A percentile compares a stretch with the other conserved stretches of the same genome.
Evolutionary conservation across 53 echinoderm and acorn worm genomes (phyloP).

Genomic region (Arbacia lixula): DNA sequence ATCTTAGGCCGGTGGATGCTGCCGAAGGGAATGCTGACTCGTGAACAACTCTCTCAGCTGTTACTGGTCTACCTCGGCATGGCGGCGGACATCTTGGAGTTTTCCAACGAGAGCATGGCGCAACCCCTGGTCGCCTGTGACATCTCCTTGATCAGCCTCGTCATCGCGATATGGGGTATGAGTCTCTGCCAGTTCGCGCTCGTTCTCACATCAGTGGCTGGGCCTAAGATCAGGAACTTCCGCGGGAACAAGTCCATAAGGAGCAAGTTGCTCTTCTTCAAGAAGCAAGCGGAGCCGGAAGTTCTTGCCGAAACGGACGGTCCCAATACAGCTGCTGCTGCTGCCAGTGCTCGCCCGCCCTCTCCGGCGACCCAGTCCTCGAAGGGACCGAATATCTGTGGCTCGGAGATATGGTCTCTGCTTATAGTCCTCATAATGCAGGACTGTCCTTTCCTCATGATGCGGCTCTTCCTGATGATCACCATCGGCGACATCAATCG

Average conservation of each 20-base stretch:
- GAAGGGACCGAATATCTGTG: constrained; percentile 29
- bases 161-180: constrained; percentile 25
- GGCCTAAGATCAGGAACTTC: constrained; percentile 41
- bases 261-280: too few species aligned
- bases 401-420: constrained; percentile 46
- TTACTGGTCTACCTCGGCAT: constrained; percentile 46
- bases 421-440: constrained; percentile 24
- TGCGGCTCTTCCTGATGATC: constrained; percentile 30
- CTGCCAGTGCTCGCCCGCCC: background rate
- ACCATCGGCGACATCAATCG: background rate
- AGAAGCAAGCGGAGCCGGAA: background rate
- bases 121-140: constrained; percentile 20
- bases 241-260: background rate
- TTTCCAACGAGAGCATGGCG: constrained; percentile 36
- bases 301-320: background rate
- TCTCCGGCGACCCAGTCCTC: too few species aligned
- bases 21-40: constrained; percentile 43
- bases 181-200: constrained; percentile 45
- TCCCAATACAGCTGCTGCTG: background rate
- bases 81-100: constrained; percentile 53
- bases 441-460: constrained; percentile 30
- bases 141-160: background rate
- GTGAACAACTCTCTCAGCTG: constrained; percentile 44
- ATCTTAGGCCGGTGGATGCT: constrained; percentile 50
- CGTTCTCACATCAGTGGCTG: constrained; percentile 45